phyloP scores from a whole-genome alignment of 2,888 invertebrate species.

The Ophion slaviceki region DNA sequence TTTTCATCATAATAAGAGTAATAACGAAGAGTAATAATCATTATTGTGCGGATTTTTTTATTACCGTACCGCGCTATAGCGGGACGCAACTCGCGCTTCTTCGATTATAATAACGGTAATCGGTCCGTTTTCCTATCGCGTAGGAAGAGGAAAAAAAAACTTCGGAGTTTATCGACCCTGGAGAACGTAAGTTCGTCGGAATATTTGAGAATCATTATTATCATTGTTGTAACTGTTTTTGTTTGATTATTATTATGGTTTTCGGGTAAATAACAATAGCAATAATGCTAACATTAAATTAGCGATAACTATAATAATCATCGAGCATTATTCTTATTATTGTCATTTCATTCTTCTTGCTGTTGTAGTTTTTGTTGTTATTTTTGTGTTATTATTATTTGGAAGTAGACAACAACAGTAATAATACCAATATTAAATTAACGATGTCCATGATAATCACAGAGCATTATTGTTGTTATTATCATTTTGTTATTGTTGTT shows the following conservation, averaged over 20 bases:
- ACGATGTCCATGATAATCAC: no score
- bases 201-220: slow-evolving; percentile 1
- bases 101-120: slow-evolving; percentile 46
- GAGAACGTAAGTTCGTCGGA: background rate
- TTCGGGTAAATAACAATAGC: background rate
- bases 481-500: no score
- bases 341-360: no score
- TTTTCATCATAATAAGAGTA: slow-evolving; percentile 38
- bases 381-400: no score
- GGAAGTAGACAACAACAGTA: no score
- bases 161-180: slow-evolving; percentile 39
- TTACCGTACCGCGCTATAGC: slow-evolving; percentile 33
- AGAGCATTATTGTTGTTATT: no score
- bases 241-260: background rate
- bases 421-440: no score
- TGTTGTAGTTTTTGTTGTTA: no score
- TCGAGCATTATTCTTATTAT: no score
- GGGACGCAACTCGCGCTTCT: slow-evolving; percentile 27
- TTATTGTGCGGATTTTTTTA: slow-evolving; percentile 18
- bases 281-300: no score
- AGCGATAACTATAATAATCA: no score
- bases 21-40: slow-evolving; percentile 28
- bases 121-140: slow-evolving; percentile 27
- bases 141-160: background rate
- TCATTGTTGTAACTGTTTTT: background rate